Evolutionary conservation across 2,113 vertebrate genomes (phyloP), one percentile per base, ranked within the genome.

Genomic region (Ailurus styani): DNA sequence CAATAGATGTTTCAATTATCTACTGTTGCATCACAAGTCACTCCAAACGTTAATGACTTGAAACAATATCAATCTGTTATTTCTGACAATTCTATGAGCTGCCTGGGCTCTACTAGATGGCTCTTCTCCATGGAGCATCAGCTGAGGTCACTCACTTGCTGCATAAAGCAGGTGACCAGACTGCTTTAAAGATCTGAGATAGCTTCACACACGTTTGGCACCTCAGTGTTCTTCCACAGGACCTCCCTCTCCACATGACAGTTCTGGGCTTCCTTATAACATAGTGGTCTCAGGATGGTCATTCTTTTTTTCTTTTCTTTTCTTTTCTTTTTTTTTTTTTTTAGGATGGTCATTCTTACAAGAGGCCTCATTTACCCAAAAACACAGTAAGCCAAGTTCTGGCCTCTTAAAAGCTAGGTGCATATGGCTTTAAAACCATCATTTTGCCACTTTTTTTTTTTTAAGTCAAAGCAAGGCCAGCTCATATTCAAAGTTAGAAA

Each of bases 121-220:
- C 31, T 87, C 47, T 73, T 73, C 84, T 82, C 27, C 45, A 21
- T 8, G 40, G 78, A 21, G 1, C 4, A 70, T 45, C 11, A 79
- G 40, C 3, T 79, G 60, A 77, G 45, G 25, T 77, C 9, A 42
- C 6, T 78, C 17, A 54, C 18, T 78, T 68, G 8, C 6, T 45
- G 2, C 11, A 60, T 10, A 45, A 29, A 52, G 5, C 20, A n/a
- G 21, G 1, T 14, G 15, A 0, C 12, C 54, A 25, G 31, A 4
- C 7, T 92, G 29, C 1, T 0, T 60, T 54, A 14, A 31, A 75
- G 21, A 73, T 47, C 15, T 12, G 12, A 55, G 8, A 25, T 5
- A 81, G 23, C 29, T 29, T 82, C 2, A 37, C 40, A 77, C 23
- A 78, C 5, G 1, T n/a, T 27, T 82, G 29, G 3, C 34, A 54